Conservation (phyloP, 2,113 vertebrate genomes). For the Bettongia penicillata region DNA sequence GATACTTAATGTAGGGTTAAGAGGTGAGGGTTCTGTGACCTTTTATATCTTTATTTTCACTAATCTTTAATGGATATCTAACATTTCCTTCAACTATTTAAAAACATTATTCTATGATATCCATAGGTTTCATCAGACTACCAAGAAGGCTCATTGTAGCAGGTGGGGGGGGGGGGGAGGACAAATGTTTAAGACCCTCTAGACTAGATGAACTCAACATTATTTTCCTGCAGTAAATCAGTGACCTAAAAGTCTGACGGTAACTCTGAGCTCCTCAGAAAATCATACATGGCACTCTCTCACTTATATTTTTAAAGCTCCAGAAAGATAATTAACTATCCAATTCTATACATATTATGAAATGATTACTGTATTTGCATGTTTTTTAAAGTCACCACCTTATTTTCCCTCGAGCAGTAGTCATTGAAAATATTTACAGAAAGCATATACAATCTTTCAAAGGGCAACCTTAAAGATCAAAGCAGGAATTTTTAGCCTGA, state of each 20-base stretch:
- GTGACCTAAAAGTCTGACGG: background rate
- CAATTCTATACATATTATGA: constrained; percentile 56
- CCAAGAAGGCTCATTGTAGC: background rate
- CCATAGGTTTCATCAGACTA: background rate
- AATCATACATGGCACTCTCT: constrained; percentile 21
- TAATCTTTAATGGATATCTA: background rate
- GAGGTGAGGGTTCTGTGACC: background rate
- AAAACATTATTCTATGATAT: background rate
- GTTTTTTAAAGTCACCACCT: constrained; percentile 53
- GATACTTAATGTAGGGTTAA: background rate
- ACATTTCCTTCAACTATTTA: background rate
- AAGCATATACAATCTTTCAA: constrained; percentile 45
- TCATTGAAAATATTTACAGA: constrained; percentile 58
- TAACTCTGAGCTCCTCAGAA: constrained; percentile 12
- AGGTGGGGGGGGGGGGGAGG: too few species aligned
- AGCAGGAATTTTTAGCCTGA: background rate
- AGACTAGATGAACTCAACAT: background rate
- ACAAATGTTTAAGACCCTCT: background rate
- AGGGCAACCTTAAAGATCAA: constrained; percentile 3
- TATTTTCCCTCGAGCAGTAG: constrained; percentile 50
- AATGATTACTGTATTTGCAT: constrained; percentile 32
- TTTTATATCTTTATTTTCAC: background rate
- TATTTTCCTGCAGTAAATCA: background rate
- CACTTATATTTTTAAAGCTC: constrained; percentile 59
- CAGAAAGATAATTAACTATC: constrained; percentile 60